Percentiles rank a stretch among this genome's conserved stretches.
Conservation (phyloP, 1,140 invertebrate species). For the Drosophila orena region DNA sequence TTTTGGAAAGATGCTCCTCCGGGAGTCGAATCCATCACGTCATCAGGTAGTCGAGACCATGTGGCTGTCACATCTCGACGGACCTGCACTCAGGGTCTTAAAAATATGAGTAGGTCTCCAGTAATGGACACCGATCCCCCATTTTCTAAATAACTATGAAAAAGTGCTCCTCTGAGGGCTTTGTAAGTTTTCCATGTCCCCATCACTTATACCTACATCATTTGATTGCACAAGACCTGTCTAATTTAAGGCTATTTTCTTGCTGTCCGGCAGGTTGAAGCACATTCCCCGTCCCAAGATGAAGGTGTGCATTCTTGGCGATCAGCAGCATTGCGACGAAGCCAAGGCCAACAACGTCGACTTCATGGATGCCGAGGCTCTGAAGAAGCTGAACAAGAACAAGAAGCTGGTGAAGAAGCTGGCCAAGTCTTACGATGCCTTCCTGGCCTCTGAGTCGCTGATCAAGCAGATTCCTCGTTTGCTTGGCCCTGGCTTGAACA, state of each 20-base stretch:
- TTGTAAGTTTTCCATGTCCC: constrained; percentile 66
- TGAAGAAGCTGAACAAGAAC: constrained; percentile 99
- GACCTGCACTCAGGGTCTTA: constrained; percentile 99
- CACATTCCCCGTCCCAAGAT: constrained; percentile 99
- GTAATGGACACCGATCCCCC: constrained; percentile 44
- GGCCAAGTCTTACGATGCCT: constrained; percentile 98
- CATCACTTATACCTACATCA: neutral
- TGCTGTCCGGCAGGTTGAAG: constrained; percentile 91
- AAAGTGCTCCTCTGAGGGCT: constrained; percentile 52
- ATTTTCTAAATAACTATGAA: constrained; percentile 22
- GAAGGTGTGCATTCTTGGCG: constrained; percentile 99
- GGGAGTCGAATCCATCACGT: constrained; percentile 17
- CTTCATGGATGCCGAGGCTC: constrained; percentile 98
- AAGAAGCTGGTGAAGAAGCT: constrained; percentile 99
- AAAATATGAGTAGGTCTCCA: constrained; percentile 95
- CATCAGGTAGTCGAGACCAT: constrained; percentile 71
- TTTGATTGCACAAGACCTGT: neutral
- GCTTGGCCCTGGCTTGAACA: constrained; percentile 99
- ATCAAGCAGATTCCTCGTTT: constrained; percentile 99
- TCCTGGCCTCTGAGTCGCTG: constrained; percentile 98
- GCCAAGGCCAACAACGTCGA: constrained; percentile 97
- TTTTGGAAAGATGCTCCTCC: constrained; percentile 48
- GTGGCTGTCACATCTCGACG: constrained; percentile 85
- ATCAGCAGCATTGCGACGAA: constrained; percentile 99
- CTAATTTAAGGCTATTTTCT: neutral